Conservation (phyloP, 2,113 vertebrate genomes). For the Rana temporaria region DNA sequence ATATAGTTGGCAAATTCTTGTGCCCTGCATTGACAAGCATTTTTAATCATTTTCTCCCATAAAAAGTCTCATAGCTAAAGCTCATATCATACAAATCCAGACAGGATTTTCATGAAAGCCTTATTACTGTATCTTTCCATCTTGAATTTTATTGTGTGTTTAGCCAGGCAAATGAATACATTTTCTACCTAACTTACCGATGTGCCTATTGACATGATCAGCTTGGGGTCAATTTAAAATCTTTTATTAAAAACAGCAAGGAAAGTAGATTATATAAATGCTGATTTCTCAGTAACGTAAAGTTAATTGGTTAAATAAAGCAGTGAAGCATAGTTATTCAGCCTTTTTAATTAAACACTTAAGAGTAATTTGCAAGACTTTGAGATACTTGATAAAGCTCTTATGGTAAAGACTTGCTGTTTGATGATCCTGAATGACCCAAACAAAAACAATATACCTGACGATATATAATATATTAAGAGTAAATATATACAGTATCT, state of each 20-base stretch:
- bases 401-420: conserved; percentile 18
- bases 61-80: no score
- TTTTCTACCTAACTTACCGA: not conserved
- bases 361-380: conserved; percentile 25
- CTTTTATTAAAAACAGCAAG: not conserved
- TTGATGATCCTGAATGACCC: not conserved
- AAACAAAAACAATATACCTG: not conserved
- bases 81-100: not conserved
- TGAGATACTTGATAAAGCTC: conserved; percentile 21
- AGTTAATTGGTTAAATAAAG: conserved; percentile 42
- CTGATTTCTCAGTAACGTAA: conserved; percentile 22
- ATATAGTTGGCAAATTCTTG: no score
- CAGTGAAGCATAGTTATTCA: conserved; percentile 36
- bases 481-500: no score
- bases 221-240: not conserved
- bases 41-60: no score
- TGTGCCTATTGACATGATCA: not conserved
- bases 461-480: no score
- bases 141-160: not conserved
- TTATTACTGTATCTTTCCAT: not conserved
- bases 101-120: not conserved
- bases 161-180: not conserved
- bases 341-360: conserved; percentile 29
- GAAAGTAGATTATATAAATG: conserved; percentile 12
- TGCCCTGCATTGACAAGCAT: no score